Evolutionary conservation across 2,888 invertebrate genomes (phyloP).

Genomic region (Melanostoma mellinum): DNA sequence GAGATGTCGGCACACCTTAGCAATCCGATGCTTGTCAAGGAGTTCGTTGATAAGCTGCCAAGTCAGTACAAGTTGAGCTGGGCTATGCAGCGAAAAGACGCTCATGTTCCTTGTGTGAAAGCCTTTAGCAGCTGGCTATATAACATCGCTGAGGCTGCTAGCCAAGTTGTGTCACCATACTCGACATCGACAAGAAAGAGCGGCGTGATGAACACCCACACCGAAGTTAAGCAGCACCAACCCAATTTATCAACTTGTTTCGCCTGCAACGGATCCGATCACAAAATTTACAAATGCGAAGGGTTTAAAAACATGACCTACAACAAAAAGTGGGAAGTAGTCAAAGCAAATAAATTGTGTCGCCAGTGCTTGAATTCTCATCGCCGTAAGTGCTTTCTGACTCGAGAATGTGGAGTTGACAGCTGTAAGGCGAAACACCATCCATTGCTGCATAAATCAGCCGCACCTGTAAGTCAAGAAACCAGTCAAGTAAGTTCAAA

Average conservation of each 20-base stretch:
- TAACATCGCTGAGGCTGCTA: slow-evolving; percentile 49
- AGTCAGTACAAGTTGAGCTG: slow-evolving; percentile 43
- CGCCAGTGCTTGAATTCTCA: slow-evolving; percentile 37
- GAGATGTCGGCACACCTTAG: slow-evolving; percentile 52
- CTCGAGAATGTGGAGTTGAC: slow-evolving; percentile 32
- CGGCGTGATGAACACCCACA: slow-evolving; percentile 38
- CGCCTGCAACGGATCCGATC: slow-evolving; percentile 6
- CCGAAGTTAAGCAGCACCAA: neutral
- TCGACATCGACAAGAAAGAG: slow-evolving; percentile 24
- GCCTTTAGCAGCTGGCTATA: slow-evolving; percentile 45
- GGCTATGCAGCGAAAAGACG: slow-evolving; percentile 46
- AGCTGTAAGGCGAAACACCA: slow-evolving; percentile 42
- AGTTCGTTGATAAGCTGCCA: slow-evolving; percentile 47
- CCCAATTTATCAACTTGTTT: neutral
- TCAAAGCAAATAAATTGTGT: slow-evolving; percentile 44
- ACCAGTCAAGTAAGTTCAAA: slow-evolving; percentile 32
- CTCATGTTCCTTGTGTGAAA: slow-evolving; percentile 24
- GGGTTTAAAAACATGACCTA: slow-evolving; percentile 27
- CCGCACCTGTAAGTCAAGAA: neutral
- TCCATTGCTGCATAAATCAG: slow-evolving; percentile 35
- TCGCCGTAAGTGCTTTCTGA: slow-evolving; percentile 26
- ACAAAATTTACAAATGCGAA: slow-evolving; percentile 11
- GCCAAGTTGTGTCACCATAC: slow-evolving; percentile 43
- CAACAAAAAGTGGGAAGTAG: slow-evolving; percentile 39
- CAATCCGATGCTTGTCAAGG: slow-evolving; percentile 46